Evolutionary conservation across 2,888 invertebrate species (phyloP).

Genomic region (Hemaris fuciformis): DNA sequence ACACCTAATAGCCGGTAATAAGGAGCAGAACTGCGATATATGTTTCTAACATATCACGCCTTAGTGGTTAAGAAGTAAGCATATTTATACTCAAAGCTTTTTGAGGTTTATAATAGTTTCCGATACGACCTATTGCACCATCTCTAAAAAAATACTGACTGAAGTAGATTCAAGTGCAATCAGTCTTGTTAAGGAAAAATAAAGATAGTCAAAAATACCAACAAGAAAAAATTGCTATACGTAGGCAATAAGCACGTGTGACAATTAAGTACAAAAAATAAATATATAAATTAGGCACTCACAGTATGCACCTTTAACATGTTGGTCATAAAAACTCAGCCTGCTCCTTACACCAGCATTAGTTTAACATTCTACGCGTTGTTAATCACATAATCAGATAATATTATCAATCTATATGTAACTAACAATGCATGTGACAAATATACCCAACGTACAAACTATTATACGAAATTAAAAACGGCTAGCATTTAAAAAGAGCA

Average conservation of each 20-base stretch:
- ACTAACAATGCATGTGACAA: slow-evolving; percentile 33
- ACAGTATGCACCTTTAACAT: background rate
- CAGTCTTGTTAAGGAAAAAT: too few species aligned
- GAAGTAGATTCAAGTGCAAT: too few species aligned
- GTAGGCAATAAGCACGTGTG: too few species aligned
- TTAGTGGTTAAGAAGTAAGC: too few species aligned
- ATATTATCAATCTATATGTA: slow-evolving; percentile 30
- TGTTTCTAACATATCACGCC: background rate
- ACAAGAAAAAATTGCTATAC: too few species aligned
- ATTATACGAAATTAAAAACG: background rate
- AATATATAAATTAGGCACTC: background rate
- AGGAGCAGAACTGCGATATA: background rate
- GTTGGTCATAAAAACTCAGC: background rate
- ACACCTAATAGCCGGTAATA: background rate
- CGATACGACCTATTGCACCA: too few species aligned
- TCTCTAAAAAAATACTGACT: too few species aligned
- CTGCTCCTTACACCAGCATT: background rate
- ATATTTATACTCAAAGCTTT: too few species aligned
- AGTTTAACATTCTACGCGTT: background rate
- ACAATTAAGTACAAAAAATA: background rate
- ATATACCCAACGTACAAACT: background rate
- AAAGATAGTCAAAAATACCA: too few species aligned
- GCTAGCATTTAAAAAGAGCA: background rate
- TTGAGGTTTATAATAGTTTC: too few species aligned
- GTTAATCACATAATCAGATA: background rate